Base-by-base conservation (phyloP, 2,113 vertebrate species). In the Herpailurus yagouaroundi region DNA sequence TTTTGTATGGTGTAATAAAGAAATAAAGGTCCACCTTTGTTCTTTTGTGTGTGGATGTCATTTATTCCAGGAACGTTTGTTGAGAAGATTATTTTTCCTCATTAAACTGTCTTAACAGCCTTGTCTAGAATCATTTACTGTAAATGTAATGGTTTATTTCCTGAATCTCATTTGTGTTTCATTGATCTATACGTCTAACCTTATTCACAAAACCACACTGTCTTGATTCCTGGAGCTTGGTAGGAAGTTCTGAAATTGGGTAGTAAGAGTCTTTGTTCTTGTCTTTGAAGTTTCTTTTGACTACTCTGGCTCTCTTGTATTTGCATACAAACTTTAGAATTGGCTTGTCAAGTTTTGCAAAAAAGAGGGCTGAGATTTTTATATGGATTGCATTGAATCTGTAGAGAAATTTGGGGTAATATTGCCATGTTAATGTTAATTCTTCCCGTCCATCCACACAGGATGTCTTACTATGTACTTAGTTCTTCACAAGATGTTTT, bases 281-380 rank as follows among this genome's bases (percentile, higher is more conserved):
- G 91, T 68, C 21, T 68, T 85, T 73, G n/a, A 89, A 14, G 50
- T 83, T n/a, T 63, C 5, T 87, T 63, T 95, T 88, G 66, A 21
- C 27, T 77, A 18, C 63, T 63, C 55, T 33, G 29, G 15, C 6
- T 68, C 33, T 27, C 25, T 48, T 82, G 57, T 63, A 45, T 41
- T 88, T 83, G 7, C 16, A 68, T 88, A 19, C 82, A 27, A 95
- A 83, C n/a, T 77, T 96, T 83, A 52, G 41, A 89, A 69, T 83
- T 16, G 83, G 9, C 7, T 92, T 77, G 11, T 66, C 74, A 74
- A 23, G 69, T 82, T 94, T 29, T 94, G 11, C 15, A 68, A 57
- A 68, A 68, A 57, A 31, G 29, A 19, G 11, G 87, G 31, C 15
- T 84, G 57, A 4, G 19, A 82, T 82, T 81, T 82, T 83, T 50